Evolutionary conservation across 1,140 invertebrate genomes (phyloP), one percentile per base, ranked within the genome.

Genomic region (Ips typographus): DNA sequence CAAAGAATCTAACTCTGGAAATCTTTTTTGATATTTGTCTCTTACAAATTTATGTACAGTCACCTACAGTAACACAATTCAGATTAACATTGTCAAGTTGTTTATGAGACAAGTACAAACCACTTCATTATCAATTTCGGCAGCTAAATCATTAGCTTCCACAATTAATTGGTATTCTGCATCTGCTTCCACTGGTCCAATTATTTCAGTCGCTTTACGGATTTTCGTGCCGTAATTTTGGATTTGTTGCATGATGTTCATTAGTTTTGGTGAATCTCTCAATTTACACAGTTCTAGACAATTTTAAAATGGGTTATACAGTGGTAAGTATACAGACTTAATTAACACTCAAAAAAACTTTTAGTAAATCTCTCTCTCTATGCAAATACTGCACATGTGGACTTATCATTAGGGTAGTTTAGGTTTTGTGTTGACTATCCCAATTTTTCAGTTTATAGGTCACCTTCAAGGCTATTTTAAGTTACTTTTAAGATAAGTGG

Each of bases 11-110:
- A 99, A 82, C 81, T 99, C 98, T 1, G 98, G 98, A 84, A 99
- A 99, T 57, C 98, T 84, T 83, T 98, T 99, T 51, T 95, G 94
- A 83, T 99, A 99, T 82, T 98, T 96, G 74, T 98, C 96, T 75
- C 93, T 88, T 47, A 93, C 90, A 84, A 97, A 99, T 84, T 98
- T 94, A 83, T 99, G 96, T 78, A 99, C 95, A 44, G 87, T 89
- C 69, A 88, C 44, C 88, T 91, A 80, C 65, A 86, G 22, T 22
- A 22, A 22, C 22, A 22, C 22, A 22, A 22, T 22, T 22, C 22
- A 22, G 22, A 22, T 22, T 22, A 22, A 22, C 22, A 22, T 22
- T 22, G 22, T 22, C 22, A 22, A 22, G 22, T 22, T 22, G 0
- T 52, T 78, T 83, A 85, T 22, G 0, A 22, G 22, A 22, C 22